Base-by-base conservation (phyloP, 2,113 vertebrate species). In the Rhea pennata region DNA sequence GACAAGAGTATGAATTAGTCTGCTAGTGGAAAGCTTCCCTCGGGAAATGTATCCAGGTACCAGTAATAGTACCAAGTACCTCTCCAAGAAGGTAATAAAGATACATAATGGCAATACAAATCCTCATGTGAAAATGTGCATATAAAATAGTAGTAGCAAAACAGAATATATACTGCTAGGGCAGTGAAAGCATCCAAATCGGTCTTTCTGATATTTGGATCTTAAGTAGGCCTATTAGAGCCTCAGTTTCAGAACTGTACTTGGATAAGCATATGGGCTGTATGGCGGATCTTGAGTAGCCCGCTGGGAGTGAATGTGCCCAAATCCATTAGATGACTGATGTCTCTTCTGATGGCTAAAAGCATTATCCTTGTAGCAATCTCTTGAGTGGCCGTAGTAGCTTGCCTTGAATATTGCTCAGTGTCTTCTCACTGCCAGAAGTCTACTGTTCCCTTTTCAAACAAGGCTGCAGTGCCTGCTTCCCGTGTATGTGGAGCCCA, bases 1-100 rank as follows among this genome's bases (percentile, higher is more conserved):
- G 92, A 92, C 54, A 93, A 73, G 96, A 86, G 65, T 95, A 46
- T 88, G 62, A 95, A 95, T 84, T 91, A 95, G 51, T 78, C 79
- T 17, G 40, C 42, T 62, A 13, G 70, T 84, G 39, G 80, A 88
- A 81, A 46, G 73, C 65, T 92, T 89, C 89, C 91, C 75, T 86
- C 3, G 13, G 94, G 91, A 92, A 91, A 94, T 87, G 29, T 66
- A 83, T 83, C 51, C 83, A 61, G 92, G 78, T 93, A 54, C 20
- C 29, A 59, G 80, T 85, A 96, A 87, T 95, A 59, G 94, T n/a
- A n/a, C n/a, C n/a, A n/a, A n/a, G n/a, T n/a, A n/a, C n/a, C 76
- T 87, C 21, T 96, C 56, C 36, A 93, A 76, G 39, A 46, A 86
- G 51, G 81, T 51, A 95, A 66, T 93, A 93, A 96, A 96, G 83